phyloP scores from a whole-genome alignment of 2,797 vertebrate genomes.

The Pogonophryne albipinna region DNA sequence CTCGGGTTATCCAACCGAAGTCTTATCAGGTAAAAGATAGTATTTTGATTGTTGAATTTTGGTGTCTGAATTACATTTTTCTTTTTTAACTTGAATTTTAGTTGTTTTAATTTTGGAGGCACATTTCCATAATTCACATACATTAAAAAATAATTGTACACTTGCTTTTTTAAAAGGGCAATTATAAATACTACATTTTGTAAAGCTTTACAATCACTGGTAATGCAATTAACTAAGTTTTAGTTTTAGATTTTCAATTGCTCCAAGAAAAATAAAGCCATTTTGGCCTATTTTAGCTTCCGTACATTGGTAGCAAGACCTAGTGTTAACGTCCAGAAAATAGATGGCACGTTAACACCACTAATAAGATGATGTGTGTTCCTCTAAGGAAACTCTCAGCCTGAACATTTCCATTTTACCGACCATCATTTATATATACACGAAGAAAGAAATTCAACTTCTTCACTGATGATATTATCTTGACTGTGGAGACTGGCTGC shows the following conservation, averaged over 20 bases:
- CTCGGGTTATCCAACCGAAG: not conserved
- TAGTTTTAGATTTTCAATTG: not conserved
- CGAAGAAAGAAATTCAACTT: not conserved
- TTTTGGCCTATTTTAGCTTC: conserved; percentile 7
- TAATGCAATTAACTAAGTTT: not conserved
- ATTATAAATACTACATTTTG: not conserved
- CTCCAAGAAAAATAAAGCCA: not conserved
- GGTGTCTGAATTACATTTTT: not conserved
- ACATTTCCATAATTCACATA: not conserved
- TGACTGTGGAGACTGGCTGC: not conserved
- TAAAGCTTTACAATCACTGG: not conserved
- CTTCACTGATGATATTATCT: conserved; percentile 2
- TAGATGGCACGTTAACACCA: not conserved
- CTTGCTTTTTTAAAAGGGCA: not conserved
- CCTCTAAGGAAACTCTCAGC: not conserved
- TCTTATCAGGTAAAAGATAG: not conserved
- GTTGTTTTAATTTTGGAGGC: too few species aligned
- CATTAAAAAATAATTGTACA: not conserved
- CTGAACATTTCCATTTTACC: not conserved
- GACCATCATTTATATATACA: not conserved
- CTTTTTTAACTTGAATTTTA: too few species aligned
- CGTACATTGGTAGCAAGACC: not conserved
- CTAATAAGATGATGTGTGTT: not conserved
- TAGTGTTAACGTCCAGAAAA: not conserved
- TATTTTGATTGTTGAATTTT: not conserved